Evolutionary conservation across 2,113 vertebrate species (phyloP), one percentile per base, ranked within the genome.

Genomic region (Bettongia penicillata): DNA sequence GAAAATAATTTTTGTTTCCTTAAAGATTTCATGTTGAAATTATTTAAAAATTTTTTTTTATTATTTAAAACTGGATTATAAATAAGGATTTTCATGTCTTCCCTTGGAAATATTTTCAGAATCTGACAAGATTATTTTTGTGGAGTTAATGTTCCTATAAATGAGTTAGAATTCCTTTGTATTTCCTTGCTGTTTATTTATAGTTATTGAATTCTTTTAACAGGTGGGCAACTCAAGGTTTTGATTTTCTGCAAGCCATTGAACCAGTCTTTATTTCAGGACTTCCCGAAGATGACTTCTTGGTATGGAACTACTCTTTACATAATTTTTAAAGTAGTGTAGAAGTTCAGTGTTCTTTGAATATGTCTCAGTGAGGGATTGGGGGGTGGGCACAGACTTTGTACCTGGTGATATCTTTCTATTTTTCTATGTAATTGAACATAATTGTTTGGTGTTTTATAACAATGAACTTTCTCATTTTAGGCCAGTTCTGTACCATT

Each of bases 171-270:
- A 43, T 0, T 22, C 14, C n/a, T 7, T 0, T 1, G 19, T 5
- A 0, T 90, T 93, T 93, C 22, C 23, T 14, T 50, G 22, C 50
- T 11, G 3, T 53, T 90, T 92, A 55, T 90, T 52, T 97, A 89
- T 97, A 90, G 93, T 51, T 6, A 0, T 93, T 94, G 37, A 95
- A 47, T 8, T 91, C 68, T 96, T 93, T 95, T 98, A n/a, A 91
- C 97, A 99, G 99, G 97, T 99, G 99, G 99, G 99, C 99, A 90
- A 99, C 99, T 96, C 99, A 99, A 98, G 99, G 99, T 89, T 99
- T 99, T 98, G 99, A 99, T 98, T 99, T 99, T 97, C 99, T 99
- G 93, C 99, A 99, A 98, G 99, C 99, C 37, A 99, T 99, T 47
- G 99, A 99, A 95, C 99, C 99, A 51, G 99, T 98, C 89, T 99